Evolutionary conservation across 2,888 invertebrate species (phyloP).

Genomic region (Crocallis elinguaria): DNA sequence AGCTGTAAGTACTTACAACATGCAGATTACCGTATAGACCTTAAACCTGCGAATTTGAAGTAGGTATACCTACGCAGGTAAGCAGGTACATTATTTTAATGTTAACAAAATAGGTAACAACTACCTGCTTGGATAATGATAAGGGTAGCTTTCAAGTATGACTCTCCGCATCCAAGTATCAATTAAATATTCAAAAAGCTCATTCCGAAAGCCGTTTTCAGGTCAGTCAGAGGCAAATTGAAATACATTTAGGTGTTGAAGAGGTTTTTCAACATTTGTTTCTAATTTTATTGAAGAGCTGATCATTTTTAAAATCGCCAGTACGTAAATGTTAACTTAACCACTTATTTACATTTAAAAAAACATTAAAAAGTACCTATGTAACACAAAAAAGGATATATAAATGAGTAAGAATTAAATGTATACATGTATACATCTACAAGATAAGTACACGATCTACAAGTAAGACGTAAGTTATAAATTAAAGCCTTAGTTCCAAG

Average conservation of each 20-base stretch:
- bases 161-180: constrained; percentile 33
- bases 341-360: no score
- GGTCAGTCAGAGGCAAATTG: constrained; percentile 33
- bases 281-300: neutral
- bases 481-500: neutral
- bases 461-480: neutral
- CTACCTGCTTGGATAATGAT: constrained; percentile 24
- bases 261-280: neutral
- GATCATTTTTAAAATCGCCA: no score
- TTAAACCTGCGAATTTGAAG: no score
- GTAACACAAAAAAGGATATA: no score
- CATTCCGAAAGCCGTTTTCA: constrained; percentile 38
- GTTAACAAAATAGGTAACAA: constrained; percentile 9
- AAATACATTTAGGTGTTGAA: constrained; percentile 19
- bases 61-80: neutral
- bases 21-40: no score
- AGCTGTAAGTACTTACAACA: no score
- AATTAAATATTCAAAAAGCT: constrained; percentile 40
- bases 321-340: no score
- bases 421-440: no score
- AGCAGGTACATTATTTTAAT: constrained; percentile 1
- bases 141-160: constrained; percentile 33
- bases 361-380: no score
- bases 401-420: no score
- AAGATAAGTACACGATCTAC: neutral